Evolutionary conservation across 2,888 invertebrate species (phyloP), one percentile per base, ranked within the genome.

Genomic region (Scaptomyza parva): DNA sequence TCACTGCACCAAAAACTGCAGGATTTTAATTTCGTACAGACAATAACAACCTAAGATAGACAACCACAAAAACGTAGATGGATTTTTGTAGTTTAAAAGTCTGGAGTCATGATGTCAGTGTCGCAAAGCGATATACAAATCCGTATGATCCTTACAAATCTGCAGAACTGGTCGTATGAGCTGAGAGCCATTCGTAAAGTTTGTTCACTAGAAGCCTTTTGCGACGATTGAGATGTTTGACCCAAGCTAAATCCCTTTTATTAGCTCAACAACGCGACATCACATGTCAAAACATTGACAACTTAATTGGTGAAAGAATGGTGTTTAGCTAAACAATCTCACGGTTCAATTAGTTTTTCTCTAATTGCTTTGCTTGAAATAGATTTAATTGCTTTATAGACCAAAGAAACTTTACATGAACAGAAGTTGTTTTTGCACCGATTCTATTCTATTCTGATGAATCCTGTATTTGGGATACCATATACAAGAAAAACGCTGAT

Each of bases 231-330:
- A 40, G 8, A 1, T 0, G 1, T 14, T 6, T 2, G 2, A 7
- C 9, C 2, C 3, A 9, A 4, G 20, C 17, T 8, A 22, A 20
- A 2, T 11, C 18, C 12, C 26, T 26, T 67, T 70, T 78, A 76
- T 76, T 43, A 22, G 9, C 4, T 3, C n/a, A 3, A 14, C 9
- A 8, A 11, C 1, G 2, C n/a, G 41, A 12, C 11, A 28, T 8
- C 7, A 33, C 3, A 45, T 68, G 77, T 77, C 75, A 72, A 62
- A 81, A 75, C 33, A 80, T 76, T 77, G 82, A 82, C 74, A 72
- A 39, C 7, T 45, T 71, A 74, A 77, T 74, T 0, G 11, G n/a
- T 7, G 26, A 37, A 52, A 1, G 9, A 11, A 17, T 8, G 45
- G 12, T 48, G 2, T 41, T 43, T 22, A 1, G 6, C 9, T 26